Evolutionary conservation across 2,888 invertebrate species (phyloP).

Genomic region (Agrotis ipsilon): DNA sequence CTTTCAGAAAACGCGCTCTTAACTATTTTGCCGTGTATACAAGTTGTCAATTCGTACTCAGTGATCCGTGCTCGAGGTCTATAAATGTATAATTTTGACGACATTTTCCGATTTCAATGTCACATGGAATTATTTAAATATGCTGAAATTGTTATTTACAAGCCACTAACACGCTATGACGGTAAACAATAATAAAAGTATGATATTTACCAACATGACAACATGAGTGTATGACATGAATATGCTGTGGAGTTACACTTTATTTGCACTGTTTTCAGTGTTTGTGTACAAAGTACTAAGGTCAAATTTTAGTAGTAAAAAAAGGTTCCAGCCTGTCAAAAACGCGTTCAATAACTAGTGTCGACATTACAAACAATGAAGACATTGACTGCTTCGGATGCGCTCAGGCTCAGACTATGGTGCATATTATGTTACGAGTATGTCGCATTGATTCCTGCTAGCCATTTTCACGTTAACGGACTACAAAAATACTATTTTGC

Average conservation of each 20-base stretch:
- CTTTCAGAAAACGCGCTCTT: no score
- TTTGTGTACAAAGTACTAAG: constrained; percentile 11
- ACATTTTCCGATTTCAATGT: constrained; percentile 30
- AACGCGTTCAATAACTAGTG: no score
- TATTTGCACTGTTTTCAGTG: constrained; percentile 14
- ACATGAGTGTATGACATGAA: constrained; percentile 25
- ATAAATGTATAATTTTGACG: constrained; percentile 30
- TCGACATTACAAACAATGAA: not conserved
- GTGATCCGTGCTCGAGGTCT: constrained; percentile 29
- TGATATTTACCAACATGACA: constrained; percentile 34
- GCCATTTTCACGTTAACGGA: not conserved
- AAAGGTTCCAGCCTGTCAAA: no score
- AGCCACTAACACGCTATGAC: constrained; percentile 20
- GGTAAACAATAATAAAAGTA: constrained; percentile 33
- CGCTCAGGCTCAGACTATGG: no score
- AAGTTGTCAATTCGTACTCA: constrained; percentile 21
- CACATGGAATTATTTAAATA: constrained; percentile 25
- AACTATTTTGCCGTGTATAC: constrained; percentile 25
- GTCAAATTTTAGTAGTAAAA: not conserved
- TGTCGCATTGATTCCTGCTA: not conserved
- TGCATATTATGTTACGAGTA: not conserved
- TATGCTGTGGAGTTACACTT: constrained; percentile 1
- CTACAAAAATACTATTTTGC: no score
- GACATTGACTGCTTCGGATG: not conserved
- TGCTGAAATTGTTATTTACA: constrained; percentile 25